Conservation (phyloP, 2,113 vertebrate species). For the Myotis brandtii region DNA sequence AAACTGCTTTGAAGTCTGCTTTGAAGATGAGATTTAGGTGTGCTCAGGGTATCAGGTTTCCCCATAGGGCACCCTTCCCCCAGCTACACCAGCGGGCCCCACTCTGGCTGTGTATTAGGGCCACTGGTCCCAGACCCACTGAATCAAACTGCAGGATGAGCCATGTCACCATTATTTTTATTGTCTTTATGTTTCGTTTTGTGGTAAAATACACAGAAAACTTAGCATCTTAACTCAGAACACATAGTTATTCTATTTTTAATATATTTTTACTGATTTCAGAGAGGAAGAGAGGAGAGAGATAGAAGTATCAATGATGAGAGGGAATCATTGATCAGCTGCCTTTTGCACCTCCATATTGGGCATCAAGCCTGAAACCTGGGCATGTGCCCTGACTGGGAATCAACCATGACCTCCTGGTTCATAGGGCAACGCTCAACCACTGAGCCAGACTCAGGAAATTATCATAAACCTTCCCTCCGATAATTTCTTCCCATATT, state of each 20-base stretch:
- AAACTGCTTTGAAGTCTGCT: neutral
- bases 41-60: neutral
- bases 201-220: constrained; percentile 8
- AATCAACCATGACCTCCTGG: too few species aligned
- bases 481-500: neutral
- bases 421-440: too few species aligned
- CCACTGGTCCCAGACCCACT: neutral
- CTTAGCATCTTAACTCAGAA: neutral
- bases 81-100: neutral
- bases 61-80: neutral
- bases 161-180: neutral
- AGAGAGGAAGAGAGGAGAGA: too few species aligned
- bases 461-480: neutral
- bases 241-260: neutral
- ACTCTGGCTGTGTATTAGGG: neutral
- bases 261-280: neutral
- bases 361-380: too few species aligned
- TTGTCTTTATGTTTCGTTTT: neutral
- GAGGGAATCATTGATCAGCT: too few species aligned
- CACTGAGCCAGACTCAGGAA: too few species aligned
- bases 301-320: too few species aligned
- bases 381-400: too few species aligned
- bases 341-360: too few species aligned
- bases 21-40: neutral
- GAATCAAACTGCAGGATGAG: neutral